phyloP scores from a whole-genome alignment of 1,140 invertebrate genomes.

The Macrobrachium nipponense region DNA sequence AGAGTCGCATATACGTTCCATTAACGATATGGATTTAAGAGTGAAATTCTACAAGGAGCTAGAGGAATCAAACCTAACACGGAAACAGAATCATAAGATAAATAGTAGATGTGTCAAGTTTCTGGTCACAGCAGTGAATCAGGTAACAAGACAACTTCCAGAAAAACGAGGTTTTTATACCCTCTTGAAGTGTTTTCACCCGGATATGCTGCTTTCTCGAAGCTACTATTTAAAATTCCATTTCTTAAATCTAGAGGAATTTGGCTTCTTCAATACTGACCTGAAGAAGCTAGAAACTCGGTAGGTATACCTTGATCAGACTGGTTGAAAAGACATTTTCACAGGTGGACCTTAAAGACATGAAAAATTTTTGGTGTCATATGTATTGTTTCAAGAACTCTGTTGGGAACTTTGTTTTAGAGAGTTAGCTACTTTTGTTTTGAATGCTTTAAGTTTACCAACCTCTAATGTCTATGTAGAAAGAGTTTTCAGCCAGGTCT shows the following conservation, averaged over 20 bases:
- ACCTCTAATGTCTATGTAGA: constrained; percentile 15
- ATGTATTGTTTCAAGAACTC: constrained; percentile 17
- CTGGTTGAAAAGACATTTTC: constrained; percentile 22
- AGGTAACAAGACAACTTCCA: constrained; percentile 15
- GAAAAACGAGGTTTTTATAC: constrained; percentile 13
- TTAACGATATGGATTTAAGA: constrained; percentile 13
- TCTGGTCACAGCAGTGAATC: constrained; percentile 21
- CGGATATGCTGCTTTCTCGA: constrained; percentile 7
- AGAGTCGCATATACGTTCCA: constrained; percentile 12
- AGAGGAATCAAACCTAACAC: neutral
- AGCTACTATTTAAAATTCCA: neutral
- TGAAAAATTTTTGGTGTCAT: constrained; percentile 21
- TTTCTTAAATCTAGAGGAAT: constrained; percentile 3
- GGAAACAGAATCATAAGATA: neutral
- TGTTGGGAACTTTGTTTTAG: constrained; percentile 13
- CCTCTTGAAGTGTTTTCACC: constrained; percentile 8
- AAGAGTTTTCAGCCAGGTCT: constrained; percentile 17
- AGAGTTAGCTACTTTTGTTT: constrained; percentile 4
- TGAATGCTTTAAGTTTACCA: constrained; percentile 14
- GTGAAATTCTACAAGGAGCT: constrained; percentile 27
- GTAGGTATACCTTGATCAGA: constrained; percentile 13
- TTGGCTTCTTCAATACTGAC: neutral
- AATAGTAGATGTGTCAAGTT: constrained; percentile 20
- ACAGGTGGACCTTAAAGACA: constrained; percentile 21
- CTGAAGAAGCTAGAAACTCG: constrained; percentile 8